Evolutionary conservation across 92 coral and sea anemone species (phyloP).

Genomic region (Palythoa heliodiscus): DNA sequence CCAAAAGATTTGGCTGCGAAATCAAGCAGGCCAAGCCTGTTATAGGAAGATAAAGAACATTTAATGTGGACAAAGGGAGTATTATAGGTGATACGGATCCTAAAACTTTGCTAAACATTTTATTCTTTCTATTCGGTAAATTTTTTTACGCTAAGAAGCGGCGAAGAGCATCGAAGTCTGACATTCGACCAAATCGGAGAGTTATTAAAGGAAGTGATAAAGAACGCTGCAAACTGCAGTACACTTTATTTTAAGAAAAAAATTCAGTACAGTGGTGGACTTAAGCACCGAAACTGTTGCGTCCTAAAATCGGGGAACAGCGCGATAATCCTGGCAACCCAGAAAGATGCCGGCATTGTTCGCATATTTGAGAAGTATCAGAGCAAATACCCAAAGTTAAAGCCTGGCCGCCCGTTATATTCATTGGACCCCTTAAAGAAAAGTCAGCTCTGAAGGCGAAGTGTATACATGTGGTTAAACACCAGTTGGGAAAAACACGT

Average conservation of each 20-base stretch:
- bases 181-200: slow-evolving; percentile 53
- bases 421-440: slow-evolving; percentile 11
- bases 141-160: slow-evolving; percentile 41
- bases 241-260: slow-evolving; percentile 53
- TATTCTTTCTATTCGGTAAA: slow-evolving; percentile 21
- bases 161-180: slow-evolving; percentile 55
- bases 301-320: slow-evolving; percentile 50
- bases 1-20: too few relatives aligned
- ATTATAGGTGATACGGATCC: slow-evolving; percentile 25
- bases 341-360: slow-evolving; percentile 47
- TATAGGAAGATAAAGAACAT: too few relatives aligned
- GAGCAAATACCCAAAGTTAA: slow-evolving; percentile 35
- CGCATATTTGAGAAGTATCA: slow-evolving; percentile 47
- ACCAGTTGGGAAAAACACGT: too few relatives aligned
- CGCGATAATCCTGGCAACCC: slow-evolving; percentile 47
- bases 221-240: slow-evolving; percentile 47
- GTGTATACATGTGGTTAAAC: too few relatives aligned
- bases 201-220: slow-evolving; percentile 43
- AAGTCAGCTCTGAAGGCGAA: slow-evolving; percentile 23
- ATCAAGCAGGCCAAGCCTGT: too few relatives aligned
- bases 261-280: slow-evolving; percentile 50
- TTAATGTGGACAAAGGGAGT: too few relatives aligned
- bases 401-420: too few relatives aligned
- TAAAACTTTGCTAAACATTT: slow-evolving; percentile 49
- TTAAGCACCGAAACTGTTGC: slow-evolving; percentile 54